Conservation (phyloP, 92 coral and sea anemone genomes). For the Parazoanthus atlanticus region DNA sequence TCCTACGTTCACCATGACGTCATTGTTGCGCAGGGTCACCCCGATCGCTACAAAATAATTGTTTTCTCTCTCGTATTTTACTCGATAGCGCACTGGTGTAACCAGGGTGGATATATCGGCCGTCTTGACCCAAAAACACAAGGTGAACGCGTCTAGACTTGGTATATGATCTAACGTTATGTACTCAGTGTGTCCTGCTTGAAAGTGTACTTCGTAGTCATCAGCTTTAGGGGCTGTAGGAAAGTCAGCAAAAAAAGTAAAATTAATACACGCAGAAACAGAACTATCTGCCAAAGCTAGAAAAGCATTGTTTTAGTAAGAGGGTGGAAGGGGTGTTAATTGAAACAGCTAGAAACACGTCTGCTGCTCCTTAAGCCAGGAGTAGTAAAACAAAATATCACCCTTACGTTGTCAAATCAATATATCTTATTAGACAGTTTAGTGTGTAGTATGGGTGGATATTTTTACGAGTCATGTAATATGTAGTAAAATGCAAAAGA, state of each 20-base stretch:
- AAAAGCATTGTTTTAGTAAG: not conserved
- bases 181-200: slow-evolving; percentile 51
- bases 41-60: slow-evolving; percentile 58
- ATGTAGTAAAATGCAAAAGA: no score
- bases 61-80: slow-evolving; percentile 41
- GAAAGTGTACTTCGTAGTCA: slow-evolving; percentile 67
- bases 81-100: slow-evolving; percentile 70
- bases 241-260: not conserved
- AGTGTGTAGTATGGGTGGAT: no score
- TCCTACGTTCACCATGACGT: slow-evolving; percentile 41
- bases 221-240: not conserved
- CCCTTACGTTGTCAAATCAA: no score
- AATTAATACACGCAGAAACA: not conserved
- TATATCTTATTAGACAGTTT: no score
- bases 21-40: slow-evolving; percentile 45
- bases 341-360: no score
- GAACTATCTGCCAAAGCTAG: not conserved
- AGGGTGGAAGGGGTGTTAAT: not conserved
- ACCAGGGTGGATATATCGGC: slow-evolving; percentile 44
- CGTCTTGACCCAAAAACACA: slow-evolving; percentile 77
- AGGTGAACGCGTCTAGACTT: slow-evolving; percentile 58
- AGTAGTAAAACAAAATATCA: no score
- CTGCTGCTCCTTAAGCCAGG: no score
- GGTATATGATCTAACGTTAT: slow-evolving; percentile 64
- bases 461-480: no score